These are phyloP conservation scores for Machaerirhynchus nigripectus DNA, from an alignment of 2,113 vertebrate species.

Conservation along the genomic window DNA sequence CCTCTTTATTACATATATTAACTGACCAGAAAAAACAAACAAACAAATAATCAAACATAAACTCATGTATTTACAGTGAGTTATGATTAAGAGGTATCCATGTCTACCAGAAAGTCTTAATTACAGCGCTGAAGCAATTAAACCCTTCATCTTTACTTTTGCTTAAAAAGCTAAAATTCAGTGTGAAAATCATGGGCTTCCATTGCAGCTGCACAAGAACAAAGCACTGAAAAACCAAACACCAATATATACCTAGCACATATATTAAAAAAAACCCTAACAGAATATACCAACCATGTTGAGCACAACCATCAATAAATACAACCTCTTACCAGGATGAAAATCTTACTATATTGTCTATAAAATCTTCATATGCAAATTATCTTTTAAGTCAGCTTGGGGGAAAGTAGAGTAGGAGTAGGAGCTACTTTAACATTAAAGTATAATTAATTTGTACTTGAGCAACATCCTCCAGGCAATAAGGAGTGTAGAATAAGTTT, in stretches of 20 bases:
- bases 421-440: neutral
- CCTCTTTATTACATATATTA: neutral
- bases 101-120: neutral
- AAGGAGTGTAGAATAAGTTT: neutral
- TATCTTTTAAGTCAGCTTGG: neutral
- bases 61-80: neutral
- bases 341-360: neutral
- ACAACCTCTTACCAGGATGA: neutral
- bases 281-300: neutral
- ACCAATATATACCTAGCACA: neutral
- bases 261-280: fast-evolving
- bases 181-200: neutral
- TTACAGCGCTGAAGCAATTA: neutral
- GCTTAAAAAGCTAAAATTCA: neutral
- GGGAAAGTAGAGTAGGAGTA: neutral
- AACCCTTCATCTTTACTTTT: neutral
- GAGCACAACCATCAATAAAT: neutral
- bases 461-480: neutral
- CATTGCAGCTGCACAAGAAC: neutral
- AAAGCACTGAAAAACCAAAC: neutral
- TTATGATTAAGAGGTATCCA: neutral
- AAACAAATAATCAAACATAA: neutral
- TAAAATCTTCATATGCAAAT: neutral
- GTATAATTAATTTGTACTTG: neutral
- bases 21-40: neutral